Base-by-base conservation (phyloP, 2,113 vertebrate species). In the Psilopsiagon aymara region DNA sequence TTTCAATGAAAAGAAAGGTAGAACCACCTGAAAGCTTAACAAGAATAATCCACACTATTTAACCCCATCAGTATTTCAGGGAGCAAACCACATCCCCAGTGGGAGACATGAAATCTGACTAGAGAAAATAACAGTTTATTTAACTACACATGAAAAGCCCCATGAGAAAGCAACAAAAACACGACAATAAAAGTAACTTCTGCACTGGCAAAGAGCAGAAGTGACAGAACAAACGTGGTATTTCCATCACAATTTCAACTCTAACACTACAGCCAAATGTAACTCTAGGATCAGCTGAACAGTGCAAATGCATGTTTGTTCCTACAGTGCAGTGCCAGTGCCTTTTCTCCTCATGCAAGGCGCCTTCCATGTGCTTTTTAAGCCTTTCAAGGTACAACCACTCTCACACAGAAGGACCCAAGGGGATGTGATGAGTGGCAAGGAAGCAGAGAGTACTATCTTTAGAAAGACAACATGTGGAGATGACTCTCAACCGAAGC, bases 291-390 rank as follows among this genome's bases (percentile, higher is more conserved):
- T 29, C 64, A 75, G 80, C 37, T 20, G 71, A 49, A 73, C 63
- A 43, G 35, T 4, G n/a, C 68, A 57, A 60, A 85, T 10, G 31
- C 2, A 0, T 2, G 52, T 55, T 44, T 7, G 1, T 5, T 57
- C 79, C 44, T 24, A 9, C 39, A 1, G 9, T 0, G 31, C 66
- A 53, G 51, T 5, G 59, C 52, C 70, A 63, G 51, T 2, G 51
- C 60, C 68, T 39, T 6, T n/a, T 0, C 68, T 44, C 60, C 81
- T 83, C 44, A 57, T 6, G 2, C 1, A 1, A 63, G 51, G 18
- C 0, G 64, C 17, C 63, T 44, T 17, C 3, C 53, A 53, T 0
- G 37, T 19, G 70, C 53, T 82, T 79, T 23, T 23, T 10, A 69
- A 80, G 67, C 44, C 37, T 77, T 70, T 46, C 68, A 70, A 60